Conservation (phyloP, 2,797 vertebrate species). For the Alauda arvensis region DNA sequence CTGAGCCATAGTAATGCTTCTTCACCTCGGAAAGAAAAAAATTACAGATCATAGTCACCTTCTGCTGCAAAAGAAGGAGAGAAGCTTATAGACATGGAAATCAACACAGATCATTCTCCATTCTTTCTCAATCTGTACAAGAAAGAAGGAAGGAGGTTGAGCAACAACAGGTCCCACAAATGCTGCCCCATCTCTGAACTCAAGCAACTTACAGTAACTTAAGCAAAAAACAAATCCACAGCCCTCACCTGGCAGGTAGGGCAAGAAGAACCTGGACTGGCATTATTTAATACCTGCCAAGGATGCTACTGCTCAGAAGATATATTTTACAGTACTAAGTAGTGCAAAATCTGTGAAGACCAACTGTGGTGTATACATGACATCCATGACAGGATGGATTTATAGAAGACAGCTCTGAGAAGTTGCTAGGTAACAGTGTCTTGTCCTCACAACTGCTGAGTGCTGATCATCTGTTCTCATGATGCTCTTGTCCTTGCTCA, state of each 20-base stretch:
- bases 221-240: background rate
- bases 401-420: slow-evolving; percentile 7
- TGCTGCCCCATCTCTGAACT: background rate
- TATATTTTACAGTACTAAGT: background rate
- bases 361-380: background rate
- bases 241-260: background rate
- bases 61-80: background rate
- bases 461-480: background rate
- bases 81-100: background rate
- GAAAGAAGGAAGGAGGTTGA: background rate
- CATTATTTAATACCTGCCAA: background rate
- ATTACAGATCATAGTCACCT: background rate
- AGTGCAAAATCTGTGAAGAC: slow-evolving; percentile 7
- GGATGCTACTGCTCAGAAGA: background rate
- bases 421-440: slow-evolving; percentile 53
- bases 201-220: background rate
- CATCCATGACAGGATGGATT: slow-evolving; percentile 1
- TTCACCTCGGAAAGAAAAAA: background rate
- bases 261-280: background rate
- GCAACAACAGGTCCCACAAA: background rate
- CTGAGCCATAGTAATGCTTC: background rate
- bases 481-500: background rate
- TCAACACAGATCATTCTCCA: background rate
- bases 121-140: background rate
- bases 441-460: background rate